Base-by-base conservation (phyloP, 2,888 invertebrate genomes). In the Notodonta dromedarius region DNA sequence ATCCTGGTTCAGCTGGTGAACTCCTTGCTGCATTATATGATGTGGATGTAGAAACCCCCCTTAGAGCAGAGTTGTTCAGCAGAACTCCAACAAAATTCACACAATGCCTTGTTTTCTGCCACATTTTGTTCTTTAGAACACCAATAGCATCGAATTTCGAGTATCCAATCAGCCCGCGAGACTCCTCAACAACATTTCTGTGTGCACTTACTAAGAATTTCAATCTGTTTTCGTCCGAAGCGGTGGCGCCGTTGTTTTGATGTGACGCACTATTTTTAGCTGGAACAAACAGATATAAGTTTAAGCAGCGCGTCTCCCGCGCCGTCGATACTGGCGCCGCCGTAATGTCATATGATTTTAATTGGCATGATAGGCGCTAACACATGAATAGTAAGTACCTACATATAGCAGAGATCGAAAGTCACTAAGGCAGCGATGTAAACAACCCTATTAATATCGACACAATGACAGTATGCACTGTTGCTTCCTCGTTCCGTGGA, bases 191-290 rank as follows among this genome's bases (percentile, higher is more conserved):
- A 65, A 72, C 82, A 88, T 87, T 80, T 77, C 82, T 79, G 60
- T 71, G 68, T 42, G 55, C 57, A 61, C 62, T 71, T 71, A 77
- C 76, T 56, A 76, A 66, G 67, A 78, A 84, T 71, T 90, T 89
- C 70, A 82, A 78, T 71, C 77, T 82, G 77, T 79, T 85, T 79
- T 86, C 83, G 75, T 75, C 78, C 59, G 80, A 64, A 69, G 78
- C 70, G 61, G 74, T 73, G 71, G 78, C 75, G 69, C 58, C 70
- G 86, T 86, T 91, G 90, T 92, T 92, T 91, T 93, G 89, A 86
- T 89, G 84, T 67, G 86, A 74, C 56, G 65, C 9, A 74, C 82
- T 93, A 93, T 92, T 93, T 90, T 91, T 93, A 91, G 88, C 93
- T 93, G 87, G 55, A 90, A 88, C 81, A 84, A 77, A 90, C 83